Percentiles rank a stretch among this genome's conserved stretches.
phyloP scores from a whole-genome alignment of 2,113 vertebrate genomes.

The Excalfactoria chinensis region DNA sequence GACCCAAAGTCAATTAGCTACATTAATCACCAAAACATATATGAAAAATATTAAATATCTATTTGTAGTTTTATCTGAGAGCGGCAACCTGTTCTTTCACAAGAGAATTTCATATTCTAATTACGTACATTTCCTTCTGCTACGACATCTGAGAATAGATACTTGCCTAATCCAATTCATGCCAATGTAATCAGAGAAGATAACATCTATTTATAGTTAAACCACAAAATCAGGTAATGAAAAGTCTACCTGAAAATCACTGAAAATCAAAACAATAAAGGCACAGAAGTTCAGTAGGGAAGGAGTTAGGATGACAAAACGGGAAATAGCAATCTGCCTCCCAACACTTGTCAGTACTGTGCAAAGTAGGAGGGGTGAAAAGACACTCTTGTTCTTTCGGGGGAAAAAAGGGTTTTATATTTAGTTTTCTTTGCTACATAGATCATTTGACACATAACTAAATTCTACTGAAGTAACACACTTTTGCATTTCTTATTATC shows the following conservation, averaged over 20 bases:
- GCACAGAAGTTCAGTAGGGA: background rate
- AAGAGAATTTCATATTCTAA: background rate
- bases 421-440: background rate
- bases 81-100: background rate
- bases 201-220: background rate
- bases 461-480: background rate
- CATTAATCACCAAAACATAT: background rate
- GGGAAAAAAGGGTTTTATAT: background rate
- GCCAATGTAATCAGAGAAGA: background rate
- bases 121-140: background rate
- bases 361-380: background rate
- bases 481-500: constrained; percentile 17
- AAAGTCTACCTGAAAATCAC: background rate
- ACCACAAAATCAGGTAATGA: background rate
- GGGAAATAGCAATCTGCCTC: background rate
- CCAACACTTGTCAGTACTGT: background rate
- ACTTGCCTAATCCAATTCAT: background rate
- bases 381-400: background rate
- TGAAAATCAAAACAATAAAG: background rate
- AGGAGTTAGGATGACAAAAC: background rate
- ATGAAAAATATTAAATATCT: background rate
- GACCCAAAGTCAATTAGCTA: background rate
- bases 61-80: background rate
- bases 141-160: background rate
- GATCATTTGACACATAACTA: background rate